Base-by-base conservation (phyloP, 2,888 invertebrate species). In the Macaria liturata region DNA sequence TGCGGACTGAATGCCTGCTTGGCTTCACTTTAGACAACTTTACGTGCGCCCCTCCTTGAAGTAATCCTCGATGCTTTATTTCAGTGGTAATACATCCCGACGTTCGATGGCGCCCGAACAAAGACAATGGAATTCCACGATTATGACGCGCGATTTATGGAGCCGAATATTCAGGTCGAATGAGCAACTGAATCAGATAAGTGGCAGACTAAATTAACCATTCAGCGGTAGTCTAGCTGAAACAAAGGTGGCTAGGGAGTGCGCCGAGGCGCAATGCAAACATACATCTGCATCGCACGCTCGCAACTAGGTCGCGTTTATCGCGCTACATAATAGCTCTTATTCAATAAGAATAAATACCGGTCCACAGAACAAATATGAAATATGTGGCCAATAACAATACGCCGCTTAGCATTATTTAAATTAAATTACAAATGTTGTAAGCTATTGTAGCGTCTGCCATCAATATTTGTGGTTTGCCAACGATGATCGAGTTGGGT, bases 151-250 rank as follows among this genome's bases (percentile, higher is more conserved):
- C 69, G 82, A 80, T 86, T 85, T 84, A 85, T 85, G 79, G 80
- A 80, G 81, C 81, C 74, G 78, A 84, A 87, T 83, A 88, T 86
- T 84, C 80, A 84, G 86, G 86, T 88, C 82, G 81, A 78, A 75
- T 84, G 84, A 86, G 84, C 88, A 87, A 81, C 82, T 80, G 84
- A 83, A 88, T 88, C 87, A 85, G 87, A 90, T 89, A 86, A 83
- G 78, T 83, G 69, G 47, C 37, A 80, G 80, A 79, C 83, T 85
- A 83, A 86, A 88, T 88, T 88, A 86, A 78, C 81, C 69, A 86
- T 89, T 88, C 81, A 87, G 80, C 67, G 69, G 73, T 75, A 74
- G 78, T 72, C 69, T 70, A 76, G 78, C 72, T 81, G 72, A 85
- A 73, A 88, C 89, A 89, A 89, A 88, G 88, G 83, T 85, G 80